phyloP scores from a whole-genome alignment of 2,113 vertebrate species.

The Actinemys pallida region DNA sequence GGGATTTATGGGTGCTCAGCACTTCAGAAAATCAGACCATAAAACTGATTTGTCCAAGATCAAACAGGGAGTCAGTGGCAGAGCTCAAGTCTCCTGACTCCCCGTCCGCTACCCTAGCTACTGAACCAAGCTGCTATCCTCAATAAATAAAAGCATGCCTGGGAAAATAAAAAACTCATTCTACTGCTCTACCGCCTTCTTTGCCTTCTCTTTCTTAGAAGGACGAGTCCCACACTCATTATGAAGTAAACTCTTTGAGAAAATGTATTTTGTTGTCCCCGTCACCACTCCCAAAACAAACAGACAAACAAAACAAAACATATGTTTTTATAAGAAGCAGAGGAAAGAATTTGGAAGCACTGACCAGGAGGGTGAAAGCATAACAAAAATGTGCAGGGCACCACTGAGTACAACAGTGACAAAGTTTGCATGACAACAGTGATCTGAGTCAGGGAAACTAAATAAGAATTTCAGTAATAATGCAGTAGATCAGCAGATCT shows the following conservation, averaged over 20 bases:
- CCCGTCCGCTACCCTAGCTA: background rate
- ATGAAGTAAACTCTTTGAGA: constrained; percentile 16
- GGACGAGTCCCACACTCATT: background rate
- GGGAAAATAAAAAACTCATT: background rate
- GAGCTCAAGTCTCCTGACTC: background rate
- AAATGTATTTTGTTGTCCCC: background rate
- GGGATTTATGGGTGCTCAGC: background rate
- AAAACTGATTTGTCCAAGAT: background rate
- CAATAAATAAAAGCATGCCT: background rate
- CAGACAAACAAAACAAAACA: background rate
- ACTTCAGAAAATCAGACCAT: background rate
- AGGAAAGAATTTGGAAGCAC: background rate
- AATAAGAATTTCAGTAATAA: background rate
- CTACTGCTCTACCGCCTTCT: background rate
- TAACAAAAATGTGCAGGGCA: background rate
- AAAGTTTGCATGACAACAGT: background rate
- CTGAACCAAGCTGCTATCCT: background rate
- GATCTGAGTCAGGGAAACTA: background rate
- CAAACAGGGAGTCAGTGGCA: fast-evolving
- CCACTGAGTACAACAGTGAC: background rate
- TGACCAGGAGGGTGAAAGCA: background rate
- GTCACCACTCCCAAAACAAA: background rate
- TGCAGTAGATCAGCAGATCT: background rate
- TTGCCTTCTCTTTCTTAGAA: background rate
- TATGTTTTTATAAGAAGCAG: background rate